These are phyloP conservation scores for Drosophila asahinai DNA, from an alignment of 1,140 invertebrate genomes.

Conservation along the genomic window DNA sequence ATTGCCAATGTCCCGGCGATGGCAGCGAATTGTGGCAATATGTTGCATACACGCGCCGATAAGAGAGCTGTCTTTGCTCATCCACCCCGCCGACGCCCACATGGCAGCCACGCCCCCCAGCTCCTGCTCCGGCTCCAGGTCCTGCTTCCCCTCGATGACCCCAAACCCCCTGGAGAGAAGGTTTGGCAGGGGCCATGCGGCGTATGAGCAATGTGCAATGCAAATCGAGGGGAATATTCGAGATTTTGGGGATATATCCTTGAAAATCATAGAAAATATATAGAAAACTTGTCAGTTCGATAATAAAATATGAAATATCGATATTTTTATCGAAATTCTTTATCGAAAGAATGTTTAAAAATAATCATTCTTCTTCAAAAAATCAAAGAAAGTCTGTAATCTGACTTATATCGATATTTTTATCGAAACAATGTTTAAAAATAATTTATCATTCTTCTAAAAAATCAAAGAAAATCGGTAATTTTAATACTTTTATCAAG, in stretches of 20 bases:
- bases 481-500: too few relatives aligned
- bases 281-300: too few relatives aligned
- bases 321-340: too few relatives aligned
- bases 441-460: too few relatives aligned
- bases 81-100: constrained; percentile 1
- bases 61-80: constrained; percentile 40
- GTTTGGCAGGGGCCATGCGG: constrained; percentile 11
- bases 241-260: neutral
- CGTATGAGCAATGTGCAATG: constrained; percentile 33
- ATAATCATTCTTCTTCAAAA: too few relatives aligned
- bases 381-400: too few relatives aligned
- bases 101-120: constrained; percentile 2
- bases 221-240: neutral
- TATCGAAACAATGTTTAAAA: too few relatives aligned
- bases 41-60: constrained; percentile 75
- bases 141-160: neutral
- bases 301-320: too few relatives aligned
- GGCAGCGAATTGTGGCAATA: constrained; percentile 70
- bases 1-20: constrained; percentile 64
- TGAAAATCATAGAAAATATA: neutral
- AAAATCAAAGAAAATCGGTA: too few relatives aligned
- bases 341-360: too few relatives aligned
- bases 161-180: neutral
- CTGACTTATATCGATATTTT: too few relatives aligned
- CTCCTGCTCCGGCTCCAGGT: neutral